Conservation (phyloP, 2,888 invertebrate genomes). For the Ashinkailepas kermadecensis region DNA sequence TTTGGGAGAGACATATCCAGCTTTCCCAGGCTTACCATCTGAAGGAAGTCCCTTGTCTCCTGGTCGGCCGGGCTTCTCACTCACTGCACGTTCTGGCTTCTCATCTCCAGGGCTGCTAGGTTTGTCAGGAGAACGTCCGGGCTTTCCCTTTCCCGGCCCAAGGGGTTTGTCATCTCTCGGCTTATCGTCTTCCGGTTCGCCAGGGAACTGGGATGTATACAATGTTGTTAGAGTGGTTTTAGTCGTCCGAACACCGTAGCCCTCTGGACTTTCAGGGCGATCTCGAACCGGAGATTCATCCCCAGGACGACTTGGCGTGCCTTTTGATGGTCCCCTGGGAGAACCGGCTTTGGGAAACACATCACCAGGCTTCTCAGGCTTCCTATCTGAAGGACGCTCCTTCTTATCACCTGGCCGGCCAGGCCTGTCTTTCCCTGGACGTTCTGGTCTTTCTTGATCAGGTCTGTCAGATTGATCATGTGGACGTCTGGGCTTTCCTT, state of each 20-base stretch:
- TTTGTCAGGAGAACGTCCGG: too few species aligned
- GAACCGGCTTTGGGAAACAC: not conserved
- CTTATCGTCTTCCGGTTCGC: not conserved
- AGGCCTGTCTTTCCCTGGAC: not conserved
- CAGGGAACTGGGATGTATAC: not conserved
- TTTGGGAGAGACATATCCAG: not conserved
- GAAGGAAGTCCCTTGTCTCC: not conserved
- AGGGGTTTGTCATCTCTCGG: not conserved
- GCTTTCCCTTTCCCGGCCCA: too few species aligned
- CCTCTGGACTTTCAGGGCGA: not conserved
- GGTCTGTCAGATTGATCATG: not conserved
- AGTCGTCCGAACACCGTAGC: not conserved
- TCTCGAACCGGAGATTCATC: not conserved
- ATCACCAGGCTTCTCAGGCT: not conserved
- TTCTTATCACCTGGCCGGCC: not conserved
- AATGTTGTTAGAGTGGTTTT: not conserved
- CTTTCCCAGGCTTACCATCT: slow-evolving; percentile 17
- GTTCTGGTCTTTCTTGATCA: not conserved
- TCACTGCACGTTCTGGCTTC: too few species aligned
- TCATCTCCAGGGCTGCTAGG: too few species aligned
- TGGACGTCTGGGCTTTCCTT: too few species aligned
- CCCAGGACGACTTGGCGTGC: not conserved
- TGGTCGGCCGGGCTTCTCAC: not conserved
- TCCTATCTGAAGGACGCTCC: not conserved
- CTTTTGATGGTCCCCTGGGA: not conserved